Base-by-base conservation (phyloP, 2,113 vertebrate species). In the Vulpes vulpes region DNA sequence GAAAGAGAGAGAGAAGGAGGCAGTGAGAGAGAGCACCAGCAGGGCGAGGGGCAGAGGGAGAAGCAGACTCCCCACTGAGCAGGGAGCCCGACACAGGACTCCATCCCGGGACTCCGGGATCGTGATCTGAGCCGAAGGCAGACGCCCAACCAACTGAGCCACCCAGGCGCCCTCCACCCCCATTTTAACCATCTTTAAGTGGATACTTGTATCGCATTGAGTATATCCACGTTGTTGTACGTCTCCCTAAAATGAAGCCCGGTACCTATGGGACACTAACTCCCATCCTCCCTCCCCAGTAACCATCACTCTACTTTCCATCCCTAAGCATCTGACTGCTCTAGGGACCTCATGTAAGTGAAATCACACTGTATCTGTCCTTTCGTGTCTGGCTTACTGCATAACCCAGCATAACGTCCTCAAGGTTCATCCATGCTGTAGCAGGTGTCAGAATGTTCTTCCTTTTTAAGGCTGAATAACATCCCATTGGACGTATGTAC, bases 401-500 rank as follows among this genome's bases (percentile, higher is more conserved):
- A 6, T 35, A 35, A 35, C 53, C 73, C 1, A 4, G 30, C 65
- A 9, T 11, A 1, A 19, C 0, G 14, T 35, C 65, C 59, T 67
- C n/a, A 32, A 8, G 38, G 0, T 1, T n/a, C 80, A 17, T 17
- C 27, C 9, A 0, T 1, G 8, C 11, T 2, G 23, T 6, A 38
- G 12, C 22, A 1, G 2, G 51, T 22, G 2, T 57, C 16, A 1
- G 2, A 30, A 38, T 19, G 8, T 2, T 49, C 55, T 53, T 17
- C 69, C 9, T 57, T 38, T 88, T 35, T 2, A 14, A 90, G 38
- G 38, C 55, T 16, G 22, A 62, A 6, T 27, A 11, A 30, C 8
- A 25, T 0, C 23, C 71, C 30, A 0, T 7, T 0, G 2, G 11
- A 1, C 14, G 17, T 30, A 3, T 0, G 7, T 1, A 32, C 12